These are phyloP conservation scores for Streptopelia turtur DNA, from an alignment of 2,797 vertebrate species.

Conservation along the genomic window DNA sequence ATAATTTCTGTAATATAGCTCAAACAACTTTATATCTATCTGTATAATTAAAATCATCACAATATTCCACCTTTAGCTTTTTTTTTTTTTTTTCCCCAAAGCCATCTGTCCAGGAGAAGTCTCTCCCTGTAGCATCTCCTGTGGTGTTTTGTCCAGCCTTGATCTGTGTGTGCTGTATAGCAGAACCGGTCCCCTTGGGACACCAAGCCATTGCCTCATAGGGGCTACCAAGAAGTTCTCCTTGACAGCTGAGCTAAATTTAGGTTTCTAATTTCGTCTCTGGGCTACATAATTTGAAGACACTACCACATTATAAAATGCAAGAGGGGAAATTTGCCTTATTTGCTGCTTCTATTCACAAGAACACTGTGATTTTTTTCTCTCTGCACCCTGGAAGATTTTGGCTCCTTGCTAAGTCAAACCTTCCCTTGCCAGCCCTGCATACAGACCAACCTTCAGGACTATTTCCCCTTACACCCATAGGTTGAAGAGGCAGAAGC, in stretches of 20 bases:
- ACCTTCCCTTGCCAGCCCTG: neutral
- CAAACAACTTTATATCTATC: neutral
- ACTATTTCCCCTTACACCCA: neutral
- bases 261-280: neutral
- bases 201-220: neutral
- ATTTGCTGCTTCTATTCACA: neutral
- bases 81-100: neutral
- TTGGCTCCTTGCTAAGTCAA: constrained; percentile 9
- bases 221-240: neutral
- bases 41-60: neutral
- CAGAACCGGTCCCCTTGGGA: neutral
- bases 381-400: neutral
- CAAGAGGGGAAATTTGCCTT: neutral
- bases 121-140: neutral
- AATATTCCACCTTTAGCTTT: neutral
- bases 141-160: neutral
- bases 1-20: neutral
- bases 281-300: neutral
- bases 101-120: neutral
- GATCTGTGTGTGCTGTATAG: neutral
- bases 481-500: constrained; percentile 96
- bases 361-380: neutral
- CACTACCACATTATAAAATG: neutral
- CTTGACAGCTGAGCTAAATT: neutral
- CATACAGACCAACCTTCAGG: neutral